Percentiles rank a stretch among this genome's conserved stretches.
phyloP scores from a whole-genome alignment of 2,888 invertebrate genomes.

The Drosophila austrosaltans region DNA sequence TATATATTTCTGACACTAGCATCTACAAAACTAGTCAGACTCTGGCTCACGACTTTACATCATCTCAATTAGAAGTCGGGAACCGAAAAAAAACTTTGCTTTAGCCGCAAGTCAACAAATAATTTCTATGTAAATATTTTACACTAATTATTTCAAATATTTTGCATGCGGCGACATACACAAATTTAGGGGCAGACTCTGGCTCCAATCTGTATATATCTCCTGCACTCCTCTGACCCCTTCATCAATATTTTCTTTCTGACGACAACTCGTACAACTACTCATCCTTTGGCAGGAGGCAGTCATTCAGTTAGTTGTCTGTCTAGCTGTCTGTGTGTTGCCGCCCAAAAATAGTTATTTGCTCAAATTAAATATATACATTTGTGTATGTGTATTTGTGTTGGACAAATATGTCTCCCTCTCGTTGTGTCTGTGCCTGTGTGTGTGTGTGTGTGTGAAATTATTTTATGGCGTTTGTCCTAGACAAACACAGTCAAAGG shows the following conservation, averaged over 20 bases:
- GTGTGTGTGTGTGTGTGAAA: constrained; percentile 44
- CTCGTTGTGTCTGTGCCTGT: constrained; percentile 39
- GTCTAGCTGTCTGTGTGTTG: constrained; percentile 53
- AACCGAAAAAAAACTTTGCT: constrained; percentile 6
- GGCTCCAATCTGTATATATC: constrained; percentile 6
- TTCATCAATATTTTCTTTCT: too few species aligned
- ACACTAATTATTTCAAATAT: constrained; percentile 78
- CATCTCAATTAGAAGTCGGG: constrained; percentile 49
- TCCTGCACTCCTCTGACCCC: too few species aligned
- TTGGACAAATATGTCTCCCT: constrained; percentile 65
- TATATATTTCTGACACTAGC: neutral
- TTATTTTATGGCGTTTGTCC: constrained; percentile 75
- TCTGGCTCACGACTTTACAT: neutral
- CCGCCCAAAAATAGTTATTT: constrained; percentile 75
- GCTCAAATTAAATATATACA: constrained; percentile 76
- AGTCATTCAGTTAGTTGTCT: constrained; percentile 24
- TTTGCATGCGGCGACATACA: constrained; percentile 60
- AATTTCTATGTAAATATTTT: constrained; percentile 77
- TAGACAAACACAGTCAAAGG: constrained; percentile 62
- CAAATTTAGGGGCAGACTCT: constrained; percentile 14
- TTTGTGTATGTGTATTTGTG: constrained; percentile 73
- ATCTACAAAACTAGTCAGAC: neutral
- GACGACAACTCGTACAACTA: too few species aligned
- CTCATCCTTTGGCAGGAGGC: neutral
- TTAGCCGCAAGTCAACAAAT: constrained; percentile 72